phyloP scores from a whole-genome alignment of 2,797 vertebrate genomes.

The Aeoliscus strigatus region DNA sequence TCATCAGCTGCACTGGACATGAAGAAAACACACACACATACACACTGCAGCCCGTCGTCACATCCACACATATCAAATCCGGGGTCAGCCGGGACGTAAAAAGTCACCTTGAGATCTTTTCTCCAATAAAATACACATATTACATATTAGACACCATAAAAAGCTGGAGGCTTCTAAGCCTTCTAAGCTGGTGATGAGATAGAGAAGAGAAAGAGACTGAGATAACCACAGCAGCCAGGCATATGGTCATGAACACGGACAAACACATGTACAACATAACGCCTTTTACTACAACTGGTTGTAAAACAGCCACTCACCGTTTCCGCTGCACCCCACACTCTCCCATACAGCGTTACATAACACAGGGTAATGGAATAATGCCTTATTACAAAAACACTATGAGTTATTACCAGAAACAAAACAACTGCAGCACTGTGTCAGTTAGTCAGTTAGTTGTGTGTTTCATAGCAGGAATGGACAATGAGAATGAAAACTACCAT shows the following conservation, averaged over 20 bases:
- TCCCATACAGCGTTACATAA: constrained; percentile 25
- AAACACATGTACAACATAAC: constrained; percentile 1
- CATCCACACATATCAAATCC: neutral
- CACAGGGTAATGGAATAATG: constrained; percentile 25
- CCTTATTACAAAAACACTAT: constrained; percentile 25
- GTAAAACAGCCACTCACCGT: constrained; percentile 11
- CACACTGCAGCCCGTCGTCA: neutral
- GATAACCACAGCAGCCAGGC: too few species aligned
- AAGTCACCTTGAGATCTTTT: constrained; percentile 52
- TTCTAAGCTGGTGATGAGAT: constrained; percentile 42
- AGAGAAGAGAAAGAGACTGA: constrained; percentile 13
- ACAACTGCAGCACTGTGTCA: too few species aligned
- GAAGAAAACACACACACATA: neutral
- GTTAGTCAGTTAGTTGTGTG: neutral
- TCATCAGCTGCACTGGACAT: neutral
- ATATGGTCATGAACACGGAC: constrained; percentile 13
- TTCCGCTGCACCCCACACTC: constrained; percentile 25
- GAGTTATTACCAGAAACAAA: constrained; percentile 26
- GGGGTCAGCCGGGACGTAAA: constrained; percentile 50
- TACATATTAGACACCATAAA: constrained; percentile 51
- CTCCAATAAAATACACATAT: constrained; percentile 51
- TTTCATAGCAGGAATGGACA: neutral
- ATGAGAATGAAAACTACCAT: constrained; percentile 3
- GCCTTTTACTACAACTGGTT: constrained; percentile 13
- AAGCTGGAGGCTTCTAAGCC: too few species aligned